Conservation (phyloP, 1,140 invertebrate species). For the Potamilus streckersoni region DNA sequence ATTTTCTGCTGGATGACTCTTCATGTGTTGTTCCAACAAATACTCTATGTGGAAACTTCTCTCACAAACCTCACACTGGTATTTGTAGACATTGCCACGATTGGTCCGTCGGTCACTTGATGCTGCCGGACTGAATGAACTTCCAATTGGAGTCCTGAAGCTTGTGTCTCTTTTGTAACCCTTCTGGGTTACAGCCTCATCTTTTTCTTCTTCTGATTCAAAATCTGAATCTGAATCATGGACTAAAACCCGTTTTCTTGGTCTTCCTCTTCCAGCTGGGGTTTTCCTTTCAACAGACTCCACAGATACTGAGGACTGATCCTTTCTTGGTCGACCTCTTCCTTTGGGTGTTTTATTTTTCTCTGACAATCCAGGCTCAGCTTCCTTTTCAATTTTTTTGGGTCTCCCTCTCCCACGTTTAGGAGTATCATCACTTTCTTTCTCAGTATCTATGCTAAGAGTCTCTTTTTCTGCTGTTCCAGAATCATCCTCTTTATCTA, state of each 20-base stretch:
- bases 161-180: neutral
- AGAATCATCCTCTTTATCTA: neutral
- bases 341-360: too few relatives aligned
- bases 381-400: neutral
- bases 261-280: neutral
- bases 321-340: neutral
- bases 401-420: neutral
- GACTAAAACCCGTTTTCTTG: neutral
- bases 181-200: neutral
- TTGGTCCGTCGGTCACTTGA: neutral
- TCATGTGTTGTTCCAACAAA: constrained; percentile 28
- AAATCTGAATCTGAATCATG: neutral
- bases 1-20: constrained; percentile 11
- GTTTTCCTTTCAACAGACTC: neutral
- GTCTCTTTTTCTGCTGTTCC: neutral
- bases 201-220: neutral
- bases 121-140: neutral
- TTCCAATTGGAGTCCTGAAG: neutral
- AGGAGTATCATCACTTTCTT: neutral
- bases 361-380: neutral
- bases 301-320: neutral
- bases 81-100: constrained; percentile 2
- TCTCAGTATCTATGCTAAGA: neutral
- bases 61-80: constrained; percentile 9
- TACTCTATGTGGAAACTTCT: constrained; percentile 8